These are phyloP conservation scores for Drosophila aldrichi DNA, from an alignment of 2,888 invertebrate genomes.

Conservation along the genomic window DNA sequence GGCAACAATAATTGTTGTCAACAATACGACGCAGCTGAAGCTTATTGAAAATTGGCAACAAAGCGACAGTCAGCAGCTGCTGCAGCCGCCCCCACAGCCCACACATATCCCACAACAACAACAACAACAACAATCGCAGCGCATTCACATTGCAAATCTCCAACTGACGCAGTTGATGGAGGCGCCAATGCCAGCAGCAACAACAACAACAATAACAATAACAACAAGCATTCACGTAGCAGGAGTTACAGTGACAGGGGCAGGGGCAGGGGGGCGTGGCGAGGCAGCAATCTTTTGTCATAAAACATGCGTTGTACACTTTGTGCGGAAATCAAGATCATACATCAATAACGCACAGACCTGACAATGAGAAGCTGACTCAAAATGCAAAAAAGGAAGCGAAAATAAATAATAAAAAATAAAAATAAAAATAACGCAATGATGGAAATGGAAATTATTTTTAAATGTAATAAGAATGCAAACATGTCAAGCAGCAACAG, in stretches of 20 bases:
- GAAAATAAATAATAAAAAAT: slow-evolving; percentile 7
- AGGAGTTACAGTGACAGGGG: slow-evolving; percentile 14
- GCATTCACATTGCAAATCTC: slow-evolving; percentile 47
- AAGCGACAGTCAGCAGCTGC: slow-evolving; percentile 43
- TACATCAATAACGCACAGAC: slow-evolving; percentile 76
- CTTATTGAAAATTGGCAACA: slow-evolving; percentile 64
- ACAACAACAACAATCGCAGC: slow-evolving; percentile 18
- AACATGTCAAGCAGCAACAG: slow-evolving; percentile 44
- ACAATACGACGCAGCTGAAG: slow-evolving; percentile 48
- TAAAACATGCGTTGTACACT: slow-evolving; percentile 44
- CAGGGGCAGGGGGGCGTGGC: background rate
- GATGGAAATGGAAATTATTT: slow-evolving; percentile 45
- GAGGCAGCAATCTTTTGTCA: slow-evolving; percentile 57
- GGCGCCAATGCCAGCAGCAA: slow-evolving; percentile 61
- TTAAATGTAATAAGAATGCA: slow-evolving; percentile 60
- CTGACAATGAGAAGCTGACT: slow-evolving; percentile 65
- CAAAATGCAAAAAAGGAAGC: slow-evolving; percentile 55
- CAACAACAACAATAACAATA: slow-evolving; percentile 6
- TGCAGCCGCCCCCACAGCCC: slow-evolving; percentile 1
- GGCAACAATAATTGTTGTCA: slow-evolving; percentile 49
- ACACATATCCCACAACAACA: too few relatives aligned
- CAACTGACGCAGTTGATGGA: slow-evolving; percentile 44
- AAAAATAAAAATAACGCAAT: slow-evolving; percentile 5
- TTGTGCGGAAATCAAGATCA: slow-evolving; percentile 72
- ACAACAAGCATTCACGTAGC: slow-evolving; percentile 22